Conservation (phyloP, 92 coral and sea anemone genomes). For the Virgularia gustaviana region DNA sequence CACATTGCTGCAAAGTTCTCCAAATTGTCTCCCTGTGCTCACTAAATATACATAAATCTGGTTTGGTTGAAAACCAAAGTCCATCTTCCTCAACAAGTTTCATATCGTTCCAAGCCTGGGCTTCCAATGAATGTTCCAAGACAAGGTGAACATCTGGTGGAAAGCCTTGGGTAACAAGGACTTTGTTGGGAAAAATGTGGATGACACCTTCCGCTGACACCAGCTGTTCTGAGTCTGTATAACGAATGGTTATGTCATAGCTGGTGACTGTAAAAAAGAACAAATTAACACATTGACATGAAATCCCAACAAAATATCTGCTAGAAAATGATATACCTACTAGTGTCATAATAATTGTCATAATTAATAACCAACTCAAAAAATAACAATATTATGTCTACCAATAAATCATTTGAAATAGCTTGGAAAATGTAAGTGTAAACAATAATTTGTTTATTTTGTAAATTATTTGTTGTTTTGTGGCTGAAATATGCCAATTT, state of each 20-base stretch:
- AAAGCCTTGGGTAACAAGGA: constrained; percentile 7
- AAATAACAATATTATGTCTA: no score
- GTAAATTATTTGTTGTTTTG: no score
- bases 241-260: constrained; percentile 16
- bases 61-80: not conserved
- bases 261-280: constrained; percentile 6
- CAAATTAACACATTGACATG: no score
- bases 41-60: not conserved
- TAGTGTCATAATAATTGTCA: no score
- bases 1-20: constrained; percentile 12
- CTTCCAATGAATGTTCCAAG: not conserved
- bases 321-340: no score
- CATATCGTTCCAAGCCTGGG: not conserved
- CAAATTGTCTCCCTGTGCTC: constrained; percentile 6
- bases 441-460: no score
- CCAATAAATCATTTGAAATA: no score
- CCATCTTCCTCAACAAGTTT: not conserved
- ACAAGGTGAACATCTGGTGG: not conserved
- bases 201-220: not conserved
- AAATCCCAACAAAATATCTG: no score
- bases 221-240: not conserved
- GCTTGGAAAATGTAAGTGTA: no score
- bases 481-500: no score
- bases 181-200: constrained; percentile 11
- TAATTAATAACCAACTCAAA: not conserved